Base-by-base conservation (phyloP, 1,140 invertebrate genomes). In the Cotesia typhae region DNA sequence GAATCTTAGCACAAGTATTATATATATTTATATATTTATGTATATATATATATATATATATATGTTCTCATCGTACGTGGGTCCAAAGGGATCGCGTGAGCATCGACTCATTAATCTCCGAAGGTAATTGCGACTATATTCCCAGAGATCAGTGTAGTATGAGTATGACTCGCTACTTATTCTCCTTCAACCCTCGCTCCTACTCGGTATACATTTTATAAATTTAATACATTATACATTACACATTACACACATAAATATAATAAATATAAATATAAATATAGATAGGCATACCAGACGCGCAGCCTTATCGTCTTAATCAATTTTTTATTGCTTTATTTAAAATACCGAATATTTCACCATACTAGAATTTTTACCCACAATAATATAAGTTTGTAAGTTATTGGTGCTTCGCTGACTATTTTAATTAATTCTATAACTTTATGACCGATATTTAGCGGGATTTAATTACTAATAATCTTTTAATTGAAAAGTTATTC, bases 101-200 rank as follows among this genome's bases (percentile, higher is more conserved):
- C 80, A 82, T 83, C 81, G 80, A 77, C 79, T 83, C 81, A 83
- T 83, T 83, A 83, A 83, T 83, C 82, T 83, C 82, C 74, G 59
- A 77, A 72, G 71, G 81, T 83, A 83, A 83, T 83, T 83, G 81
- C 80, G 78, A 82, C 80, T 80, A 81, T 82, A 82, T 81, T 79
- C 80, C 74, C 67, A 80, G 75, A 72, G 77, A 79, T 47, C 41
- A 76, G 73, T 71, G 76, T 77, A 79, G 37, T 67, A 67, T 65
- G 55, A 79, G 77, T 76, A 10, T 47, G 6, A 10, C 75, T 74
- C 71, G 72, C 75, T 75, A 70, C 71, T 69, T 71, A 68, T 75
- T 72, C 75, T 68, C 57, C 59, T 57, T 73, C 60, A 65, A 74
- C 20, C 69, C 41, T 47, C 41, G 41, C 41, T 10, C 28, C 28